Base-by-base conservation (phyloP, 2,797 vertebrate genomes). In the Amblyopsis hoosieri region DNA sequence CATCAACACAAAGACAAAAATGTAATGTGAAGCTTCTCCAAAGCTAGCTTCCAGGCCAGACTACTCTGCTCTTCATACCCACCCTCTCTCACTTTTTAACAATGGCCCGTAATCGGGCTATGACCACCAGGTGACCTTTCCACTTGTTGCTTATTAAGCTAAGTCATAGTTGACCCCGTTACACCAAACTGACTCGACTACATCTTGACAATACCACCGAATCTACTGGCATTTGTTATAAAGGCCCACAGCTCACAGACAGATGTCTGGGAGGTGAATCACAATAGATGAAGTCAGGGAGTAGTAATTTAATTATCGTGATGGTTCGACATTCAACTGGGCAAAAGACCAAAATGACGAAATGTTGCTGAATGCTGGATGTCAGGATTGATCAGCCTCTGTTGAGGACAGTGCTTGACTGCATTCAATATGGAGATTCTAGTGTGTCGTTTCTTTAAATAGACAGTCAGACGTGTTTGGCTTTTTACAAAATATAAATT, bases 1-100 rank as follows among this genome's bases (percentile, higher is more conserved):
- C 87, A 86, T 87, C 83, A 87, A 87, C 87, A 90, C 89, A 90
- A 90, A 90, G 88, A 79, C 81, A 84, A 85, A 87, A 89, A 88
- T 89, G 84, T 84, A 86, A 89, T 85, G 85, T 83, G 82, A 90
- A 80, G 86, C 89, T 83, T 87, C 76, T 80, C 81, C 79, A 85
- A 80, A 85, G 84, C 81, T 72, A 75, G 81, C 75, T 84, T 76
- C 73, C 66, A 84, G 82, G 83, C 78, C 64, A 72, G 67, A 79
- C 83, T 81, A 84, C 87, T 75, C 71, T 52, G 13, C 70, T 71
- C 84, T 87, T 87, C 85, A 89, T 88, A 51, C 64, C 57, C 54
- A 0, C 46, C 49, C 73, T 81, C 75, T 71, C 73, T 83, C 82
- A 71, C 75, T 88, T 83, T 86, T 85, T 76, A 78, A 63, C 79